Evolutionary conservation across 2,797 vertebrate species (phyloP).

Genomic region (Cirrhinus molitorella): DNA sequence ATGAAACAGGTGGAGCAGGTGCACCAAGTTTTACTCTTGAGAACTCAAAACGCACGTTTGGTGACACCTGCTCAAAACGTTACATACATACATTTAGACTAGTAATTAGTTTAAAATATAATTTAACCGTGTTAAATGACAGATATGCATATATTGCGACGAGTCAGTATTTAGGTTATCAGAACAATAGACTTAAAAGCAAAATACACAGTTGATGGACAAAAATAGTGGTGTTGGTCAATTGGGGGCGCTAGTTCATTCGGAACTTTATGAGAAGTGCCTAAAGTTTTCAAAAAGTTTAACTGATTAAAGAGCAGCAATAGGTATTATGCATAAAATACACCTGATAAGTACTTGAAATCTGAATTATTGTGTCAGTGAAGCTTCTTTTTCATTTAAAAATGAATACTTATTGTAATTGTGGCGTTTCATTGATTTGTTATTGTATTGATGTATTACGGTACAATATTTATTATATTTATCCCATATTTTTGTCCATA

Average conservation of each 20-base stretch:
- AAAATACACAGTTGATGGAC: background rate
- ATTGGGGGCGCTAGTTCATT: constrained; percentile 54
- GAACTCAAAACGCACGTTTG: background rate
- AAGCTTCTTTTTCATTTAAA: background rate
- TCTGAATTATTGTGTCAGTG: background rate
- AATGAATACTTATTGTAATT: constrained; percentile 1
- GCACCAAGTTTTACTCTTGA: background rate
- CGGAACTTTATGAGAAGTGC: background rate
- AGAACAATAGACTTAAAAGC: background rate
- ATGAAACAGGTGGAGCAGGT: constrained; percentile 13
- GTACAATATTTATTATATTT: background rate
- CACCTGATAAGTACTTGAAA: background rate
- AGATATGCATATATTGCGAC: background rate
- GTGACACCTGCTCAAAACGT: no score
- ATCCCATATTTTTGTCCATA: background rate
- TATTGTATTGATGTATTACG: background rate
- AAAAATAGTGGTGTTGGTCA: constrained; percentile 30
- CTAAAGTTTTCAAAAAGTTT: background rate
- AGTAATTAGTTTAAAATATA: background rate
- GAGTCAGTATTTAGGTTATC: background rate
- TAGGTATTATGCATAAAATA: background rate
- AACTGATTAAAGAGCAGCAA: background rate
- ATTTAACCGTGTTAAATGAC: background rate
- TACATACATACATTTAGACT: background rate
- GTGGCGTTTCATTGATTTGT: background rate